Conservation (phyloP, 2,797 vertebrate species). For the Harpagifer antarcticus region DNA sequence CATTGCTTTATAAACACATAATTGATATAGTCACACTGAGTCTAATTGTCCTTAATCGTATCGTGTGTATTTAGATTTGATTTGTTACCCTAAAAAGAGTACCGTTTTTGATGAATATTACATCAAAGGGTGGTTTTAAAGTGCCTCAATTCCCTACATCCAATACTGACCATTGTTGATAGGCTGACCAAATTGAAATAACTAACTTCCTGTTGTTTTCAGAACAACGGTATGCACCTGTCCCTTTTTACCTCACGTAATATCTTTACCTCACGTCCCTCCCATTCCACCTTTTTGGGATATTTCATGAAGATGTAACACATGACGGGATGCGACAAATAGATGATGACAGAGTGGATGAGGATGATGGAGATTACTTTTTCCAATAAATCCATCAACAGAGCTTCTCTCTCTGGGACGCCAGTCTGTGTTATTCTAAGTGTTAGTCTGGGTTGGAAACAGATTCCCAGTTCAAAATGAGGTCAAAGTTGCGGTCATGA, state of each 20-base stretch:
- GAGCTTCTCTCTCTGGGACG: conserved; percentile 46
- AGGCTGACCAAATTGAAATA: not conserved
- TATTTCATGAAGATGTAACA: conserved; percentile 34
- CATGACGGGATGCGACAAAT: conserved; percentile 38
- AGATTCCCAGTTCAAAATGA: conserved; percentile 39
- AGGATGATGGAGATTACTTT: conserved; percentile 23
- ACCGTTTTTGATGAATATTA: not conserved
- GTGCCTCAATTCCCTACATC: not conserved
- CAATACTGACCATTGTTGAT: not conserved
- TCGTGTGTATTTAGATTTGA: not conserved
- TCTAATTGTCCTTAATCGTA: not conserved
- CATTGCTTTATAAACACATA: not conserved
- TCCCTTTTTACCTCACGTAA: conserved; percentile 11
- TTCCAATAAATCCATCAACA: conserved; percentile 22
- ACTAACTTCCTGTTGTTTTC: conserved; percentile 16
- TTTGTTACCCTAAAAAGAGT: not conserved
- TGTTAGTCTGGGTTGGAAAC: conserved; percentile 35
- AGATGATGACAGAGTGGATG: conserved; percentile 38
- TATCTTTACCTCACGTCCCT: no score
- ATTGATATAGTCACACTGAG: not conserved
- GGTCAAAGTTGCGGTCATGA: conserved; percentile 97
- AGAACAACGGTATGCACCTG: not conserved
- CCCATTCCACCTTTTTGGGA: not conserved
- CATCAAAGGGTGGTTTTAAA: not conserved
- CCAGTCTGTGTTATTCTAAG: conserved; percentile 34